These are phyloP conservation scores for Drosophila paramelanica DNA, from an alignment of 2,888 invertebrate species.

Conservation along the genomic window DNA sequence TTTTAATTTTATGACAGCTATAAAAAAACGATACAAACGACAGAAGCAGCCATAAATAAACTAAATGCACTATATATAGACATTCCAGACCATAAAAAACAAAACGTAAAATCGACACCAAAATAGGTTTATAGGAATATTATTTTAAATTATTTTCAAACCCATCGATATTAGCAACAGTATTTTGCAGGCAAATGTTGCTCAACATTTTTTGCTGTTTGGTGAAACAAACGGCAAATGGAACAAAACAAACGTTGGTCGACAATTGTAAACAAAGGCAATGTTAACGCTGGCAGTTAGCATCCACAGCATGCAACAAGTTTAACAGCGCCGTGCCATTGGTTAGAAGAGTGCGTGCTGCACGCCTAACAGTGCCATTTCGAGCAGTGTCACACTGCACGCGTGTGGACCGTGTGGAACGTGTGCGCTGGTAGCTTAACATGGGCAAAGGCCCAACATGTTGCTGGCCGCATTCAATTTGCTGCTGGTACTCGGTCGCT, in stretches of 20 bases:
- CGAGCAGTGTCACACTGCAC: constrained; percentile 8
- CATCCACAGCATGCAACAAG: constrained; percentile 73
- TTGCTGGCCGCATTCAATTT: constrained; percentile 44
- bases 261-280: constrained; percentile 60
- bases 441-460: constrained; percentile 24
- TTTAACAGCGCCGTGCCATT: constrained; percentile 36
- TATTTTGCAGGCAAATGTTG: constrained; percentile 34
- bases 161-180: constrained; percentile 6
- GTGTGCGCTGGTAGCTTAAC: constrained; percentile 39
- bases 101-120: constrained; percentile 1
- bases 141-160: constrained; percentile 6
- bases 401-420: constrained; percentile 23
- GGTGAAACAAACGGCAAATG: constrained; percentile 39
- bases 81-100: constrained; percentile 2
- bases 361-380: constrained; percentile 31
- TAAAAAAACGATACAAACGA: constrained; percentile 25
- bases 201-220: constrained; percentile 21
- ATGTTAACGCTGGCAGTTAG: constrained; percentile 4
- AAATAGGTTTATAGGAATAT: constrained; percentile 15
- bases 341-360: constrained; percentile 16
- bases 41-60: constrained; percentile 6
- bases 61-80: constrained; percentile 1
- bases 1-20: constrained; percentile 33
- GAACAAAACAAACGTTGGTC: constrained; percentile 61
- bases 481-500: constrained; percentile 61